A percentile compares a stretch with the other conserved stretches of the same genome.
Evolutionary conservation across 2,888 invertebrate genomes (phyloP).

Genomic region (Isotomurus palustris): DNA sequence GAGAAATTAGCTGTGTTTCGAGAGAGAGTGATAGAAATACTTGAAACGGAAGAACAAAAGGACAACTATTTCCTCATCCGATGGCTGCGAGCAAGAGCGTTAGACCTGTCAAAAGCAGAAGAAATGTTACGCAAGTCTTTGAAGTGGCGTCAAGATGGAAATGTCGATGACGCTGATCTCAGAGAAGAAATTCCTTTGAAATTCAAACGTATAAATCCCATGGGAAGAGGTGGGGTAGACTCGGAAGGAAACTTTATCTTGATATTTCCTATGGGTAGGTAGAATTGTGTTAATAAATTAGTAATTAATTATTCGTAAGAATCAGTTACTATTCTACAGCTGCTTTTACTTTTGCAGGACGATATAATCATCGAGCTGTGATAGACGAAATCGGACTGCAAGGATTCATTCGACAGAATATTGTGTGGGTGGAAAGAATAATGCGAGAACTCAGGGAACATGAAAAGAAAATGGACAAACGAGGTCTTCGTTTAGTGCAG

Average conservation of each 20-base stretch:
- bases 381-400: conserved; percentile 13
- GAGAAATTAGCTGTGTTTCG: neutral
- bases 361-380: conserved; percentile 3
- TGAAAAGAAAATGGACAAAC: conserved; percentile 14
- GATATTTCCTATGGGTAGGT: conserved; percentile 18
- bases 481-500: conserved; percentile 13
- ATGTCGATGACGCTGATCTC: conserved; percentile 17
- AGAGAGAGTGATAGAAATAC: neutral
- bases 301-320: too few relatives aligned
- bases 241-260: conserved; percentile 10
- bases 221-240: conserved; percentile 15
- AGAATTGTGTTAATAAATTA: too few relatives aligned
- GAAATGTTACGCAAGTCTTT: conserved; percentile 31
- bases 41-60: neutral
- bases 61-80: conserved; percentile 29
- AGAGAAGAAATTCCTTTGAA: conserved; percentile 20
- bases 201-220: conserved; percentile 11
- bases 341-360: too few relatives aligned
- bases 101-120: conserved; percentile 30
- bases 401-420: conserved; percentile 8
- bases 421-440: conserved; percentile 25
- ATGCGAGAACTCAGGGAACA: conserved; percentile 3
- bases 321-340: too few relatives aligned
- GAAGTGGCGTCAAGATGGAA: conserved; percentile 29
- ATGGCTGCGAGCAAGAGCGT: conserved; percentile 37